Conservation (phyloP, 2,888 invertebrate genomes). For the Stramonita haemastoma region DNA sequence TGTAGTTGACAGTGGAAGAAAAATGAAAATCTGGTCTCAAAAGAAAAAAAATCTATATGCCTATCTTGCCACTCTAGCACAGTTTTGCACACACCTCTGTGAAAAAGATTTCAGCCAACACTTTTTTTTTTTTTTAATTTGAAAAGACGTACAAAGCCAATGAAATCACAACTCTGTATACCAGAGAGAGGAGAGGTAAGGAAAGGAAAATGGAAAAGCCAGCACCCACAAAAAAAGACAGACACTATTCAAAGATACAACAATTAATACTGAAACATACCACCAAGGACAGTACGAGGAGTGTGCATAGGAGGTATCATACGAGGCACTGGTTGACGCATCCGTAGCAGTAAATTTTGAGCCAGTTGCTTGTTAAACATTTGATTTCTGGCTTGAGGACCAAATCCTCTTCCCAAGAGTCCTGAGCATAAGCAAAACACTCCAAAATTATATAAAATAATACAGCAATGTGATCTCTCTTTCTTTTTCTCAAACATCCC, state of each 20-base stretch:
- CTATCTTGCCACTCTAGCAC: too few relatives aligned
- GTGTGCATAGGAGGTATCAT: neutral
- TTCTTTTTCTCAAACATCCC: too few relatives aligned
- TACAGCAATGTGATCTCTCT: neutral
- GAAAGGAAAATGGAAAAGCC: neutral
- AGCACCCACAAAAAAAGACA: neutral
- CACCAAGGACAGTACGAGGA: constrained; percentile 26
- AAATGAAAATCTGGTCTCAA: too few relatives aligned
- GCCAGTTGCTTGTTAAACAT: constrained; percentile 34
- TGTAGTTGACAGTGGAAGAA: too few relatives aligned
- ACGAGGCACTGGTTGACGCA: constrained; percentile 36
- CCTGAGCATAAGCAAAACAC: constrained; percentile 41
- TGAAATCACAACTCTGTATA: neutral
- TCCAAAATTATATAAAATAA: neutral
- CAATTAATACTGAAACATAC: constrained; percentile 32
- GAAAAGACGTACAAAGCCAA: neutral
- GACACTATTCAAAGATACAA: neutral
- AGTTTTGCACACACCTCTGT: neutral
- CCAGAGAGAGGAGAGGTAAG: neutral
- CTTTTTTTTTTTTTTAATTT: too few relatives aligned
- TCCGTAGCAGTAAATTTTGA: constrained; percentile 31
- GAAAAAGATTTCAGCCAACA: neutral
- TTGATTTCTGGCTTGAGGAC: constrained; percentile 26
- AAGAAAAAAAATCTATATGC: too few relatives aligned
- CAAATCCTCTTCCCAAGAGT: constrained; percentile 37